Evolutionary conservation across 2,113 vertebrate genomes (phyloP).

Genomic region (Canis aureus): DNA sequence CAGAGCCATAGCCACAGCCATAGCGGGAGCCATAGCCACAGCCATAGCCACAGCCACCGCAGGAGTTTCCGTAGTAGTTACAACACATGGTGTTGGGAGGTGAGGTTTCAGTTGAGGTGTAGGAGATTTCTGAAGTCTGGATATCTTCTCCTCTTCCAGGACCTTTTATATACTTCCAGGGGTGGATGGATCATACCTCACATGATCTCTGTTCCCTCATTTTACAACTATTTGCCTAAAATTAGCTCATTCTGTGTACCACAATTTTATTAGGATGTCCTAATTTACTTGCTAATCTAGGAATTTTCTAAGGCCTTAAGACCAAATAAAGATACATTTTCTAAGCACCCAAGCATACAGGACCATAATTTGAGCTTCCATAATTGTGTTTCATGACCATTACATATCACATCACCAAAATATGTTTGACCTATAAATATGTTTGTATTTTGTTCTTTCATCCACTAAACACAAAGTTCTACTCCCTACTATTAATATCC

Average conservation of each 20-base stretch:
- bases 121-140: not conserved
- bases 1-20: not conserved
- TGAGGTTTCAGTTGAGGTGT: not conserved
- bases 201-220: not conserved
- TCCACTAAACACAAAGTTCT: not conserved
- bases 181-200: not conserved
- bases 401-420: not conserved
- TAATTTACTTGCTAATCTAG: not conserved
- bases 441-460: not conserved
- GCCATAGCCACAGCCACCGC: not conserved
- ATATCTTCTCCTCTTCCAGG: not conserved
- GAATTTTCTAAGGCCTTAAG: not conserved
- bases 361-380: not conserved
- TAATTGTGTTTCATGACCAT: not conserved
- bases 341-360: not conserved
- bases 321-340: not conserved
- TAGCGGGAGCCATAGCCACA: not conserved
- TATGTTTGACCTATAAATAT: not conserved
- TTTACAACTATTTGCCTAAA: not conserved
- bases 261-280: not conserved
- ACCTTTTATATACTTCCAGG: constrained; percentile 2
- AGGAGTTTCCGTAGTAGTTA: not conserved
- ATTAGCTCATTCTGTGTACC: not conserved
- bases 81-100: not conserved
- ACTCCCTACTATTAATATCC: not conserved